phyloP scores from a whole-genome alignment of 2,113 vertebrate species.

The Petromus typicus region DNA sequence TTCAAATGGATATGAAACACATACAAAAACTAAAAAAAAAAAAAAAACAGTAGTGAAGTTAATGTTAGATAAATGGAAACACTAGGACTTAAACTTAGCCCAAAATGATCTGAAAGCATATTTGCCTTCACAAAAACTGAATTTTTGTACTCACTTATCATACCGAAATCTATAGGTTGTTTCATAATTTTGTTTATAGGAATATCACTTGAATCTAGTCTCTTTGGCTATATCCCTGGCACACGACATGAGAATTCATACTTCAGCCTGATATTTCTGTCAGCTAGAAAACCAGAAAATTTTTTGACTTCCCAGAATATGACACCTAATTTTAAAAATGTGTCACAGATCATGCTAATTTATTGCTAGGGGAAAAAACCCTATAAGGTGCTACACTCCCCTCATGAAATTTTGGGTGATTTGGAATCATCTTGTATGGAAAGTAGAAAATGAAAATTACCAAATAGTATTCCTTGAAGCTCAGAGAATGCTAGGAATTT shows the following conservation, averaged over 20 bases:
- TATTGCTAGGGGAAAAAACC: neutral
- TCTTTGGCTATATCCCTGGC: neutral
- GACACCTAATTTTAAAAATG: neutral
- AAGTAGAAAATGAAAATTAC: neutral
- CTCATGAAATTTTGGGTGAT: neutral
- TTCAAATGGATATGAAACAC: no score
- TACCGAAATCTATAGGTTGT: neutral
- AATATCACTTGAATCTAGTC: neutral
- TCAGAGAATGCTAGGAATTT: neutral
- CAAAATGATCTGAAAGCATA: neutral
- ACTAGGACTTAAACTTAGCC: neutral
- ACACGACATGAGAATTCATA: neutral
- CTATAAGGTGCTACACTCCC: neutral
- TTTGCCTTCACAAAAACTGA: no score
- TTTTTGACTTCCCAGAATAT: conserved; percentile 16
- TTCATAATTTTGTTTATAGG: neutral
- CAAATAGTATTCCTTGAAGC: neutral
- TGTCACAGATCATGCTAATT: neutral
- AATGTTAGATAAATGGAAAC: neutral
- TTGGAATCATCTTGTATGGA: neutral
- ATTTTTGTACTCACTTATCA: neutral
- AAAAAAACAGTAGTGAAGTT: neutral
- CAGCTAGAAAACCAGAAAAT: neutral
- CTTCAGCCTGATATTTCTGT: neutral
- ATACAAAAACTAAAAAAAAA: no score